Conservation (phyloP, 2,113 vertebrate species). For the Zosterops japonicus region DNA sequence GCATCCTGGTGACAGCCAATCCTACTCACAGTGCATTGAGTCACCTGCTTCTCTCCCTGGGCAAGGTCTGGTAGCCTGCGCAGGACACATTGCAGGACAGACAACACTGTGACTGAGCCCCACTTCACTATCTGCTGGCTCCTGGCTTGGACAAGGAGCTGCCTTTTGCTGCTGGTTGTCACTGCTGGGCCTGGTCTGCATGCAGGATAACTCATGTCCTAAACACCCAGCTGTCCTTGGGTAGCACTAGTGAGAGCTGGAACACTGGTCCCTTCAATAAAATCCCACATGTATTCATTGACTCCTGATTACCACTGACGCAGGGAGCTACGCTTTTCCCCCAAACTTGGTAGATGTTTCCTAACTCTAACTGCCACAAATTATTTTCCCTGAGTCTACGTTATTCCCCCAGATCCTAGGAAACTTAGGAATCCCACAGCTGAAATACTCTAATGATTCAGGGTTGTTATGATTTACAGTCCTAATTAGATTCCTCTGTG, state of each 20-base stretch:
- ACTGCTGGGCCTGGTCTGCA: neutral
- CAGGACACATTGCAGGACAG: rapidly evolving
- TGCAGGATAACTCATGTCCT: neutral
- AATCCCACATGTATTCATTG: neutral
- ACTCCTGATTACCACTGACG: neutral
- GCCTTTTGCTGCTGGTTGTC: neutral
- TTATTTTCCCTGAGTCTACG: neutral
- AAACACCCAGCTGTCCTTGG: neutral
- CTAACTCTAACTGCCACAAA: neutral
- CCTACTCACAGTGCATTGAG: neutral
- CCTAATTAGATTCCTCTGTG: neutral
- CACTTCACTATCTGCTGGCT: rapidly evolving
- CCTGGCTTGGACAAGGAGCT: neutral
- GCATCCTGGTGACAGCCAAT: neutral
- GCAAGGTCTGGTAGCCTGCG: neutral
- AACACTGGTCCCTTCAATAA: neutral
- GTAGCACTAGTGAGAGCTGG: neutral
- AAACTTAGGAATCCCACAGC: neutral
- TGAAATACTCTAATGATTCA: neutral
- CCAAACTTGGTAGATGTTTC: neutral
- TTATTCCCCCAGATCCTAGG: neutral
- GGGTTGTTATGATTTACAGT: neutral
- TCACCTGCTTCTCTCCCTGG: neutral
- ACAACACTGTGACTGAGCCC: neutral
- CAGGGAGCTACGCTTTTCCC: neutral